A percentile compares a stretch with the other conserved stretches of the same genome.
phyloP scores from a whole-genome alignment of 2,888 invertebrate genomes.

The Epinotia nisella region DNA sequence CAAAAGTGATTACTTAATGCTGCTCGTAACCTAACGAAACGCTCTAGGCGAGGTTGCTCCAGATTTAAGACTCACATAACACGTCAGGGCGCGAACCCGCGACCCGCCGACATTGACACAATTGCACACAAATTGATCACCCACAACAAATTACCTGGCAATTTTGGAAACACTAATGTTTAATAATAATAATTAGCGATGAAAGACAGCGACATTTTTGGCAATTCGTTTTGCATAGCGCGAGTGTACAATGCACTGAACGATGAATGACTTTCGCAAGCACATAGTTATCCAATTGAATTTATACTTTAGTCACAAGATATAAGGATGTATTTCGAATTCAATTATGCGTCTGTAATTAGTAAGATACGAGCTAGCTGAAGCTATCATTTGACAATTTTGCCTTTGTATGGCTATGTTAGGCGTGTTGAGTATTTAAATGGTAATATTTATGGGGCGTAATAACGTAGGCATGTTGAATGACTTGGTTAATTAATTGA shows the following conservation, averaged over 20 bases:
- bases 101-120: constrained; percentile 36
- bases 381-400: not conserved
- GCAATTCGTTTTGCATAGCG: constrained; percentile 32
- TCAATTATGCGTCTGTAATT: not conserved
- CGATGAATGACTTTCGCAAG: not conserved
- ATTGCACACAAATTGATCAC: constrained; percentile 22
- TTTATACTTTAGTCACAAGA: not conserved
- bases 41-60: constrained; percentile 56
- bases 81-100: constrained; percentile 23
- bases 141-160: constrained; percentile 27
- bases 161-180: constrained; percentile 19
- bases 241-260: not conserved
- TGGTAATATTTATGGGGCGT: constrained; percentile 18
- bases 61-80: constrained; percentile 47
- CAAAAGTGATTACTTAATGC: too few relatives aligned
- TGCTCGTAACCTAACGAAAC: constrained; percentile 2
- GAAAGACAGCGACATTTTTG: constrained; percentile 28
- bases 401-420: constrained; percentile 3
- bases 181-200: constrained; percentile 25
- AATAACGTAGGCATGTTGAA: constrained; percentile 30
- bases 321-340: constrained; percentile 3
- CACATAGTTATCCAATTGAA: not conserved
- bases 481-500: constrained; percentile 13
- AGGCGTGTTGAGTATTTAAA: constrained; percentile 23
- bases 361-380: not conserved